Percentiles rank a stretch among this genome's conserved stretches.
Evolutionary conservation across 2,797 vertebrate species (phyloP).

Genomic region (Dicrostonyx torquatus): DNA sequence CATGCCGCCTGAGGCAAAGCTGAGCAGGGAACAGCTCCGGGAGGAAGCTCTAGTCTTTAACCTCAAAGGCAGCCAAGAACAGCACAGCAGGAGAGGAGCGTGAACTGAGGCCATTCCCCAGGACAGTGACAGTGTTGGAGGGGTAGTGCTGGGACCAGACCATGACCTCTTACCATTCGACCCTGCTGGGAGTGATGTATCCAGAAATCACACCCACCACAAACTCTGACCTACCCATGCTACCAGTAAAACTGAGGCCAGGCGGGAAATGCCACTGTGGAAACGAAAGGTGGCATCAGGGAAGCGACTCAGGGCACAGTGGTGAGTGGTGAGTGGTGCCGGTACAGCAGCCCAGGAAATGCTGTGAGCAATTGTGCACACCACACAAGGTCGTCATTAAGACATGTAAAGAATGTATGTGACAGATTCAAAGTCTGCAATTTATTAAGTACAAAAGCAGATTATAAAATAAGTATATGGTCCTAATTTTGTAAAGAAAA

Average conservation of each 20-base stretch:
- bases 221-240: not conserved
- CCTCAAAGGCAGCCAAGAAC: not conserved
- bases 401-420: slow-evolving; percentile 12
- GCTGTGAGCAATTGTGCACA: too few relatives aligned
- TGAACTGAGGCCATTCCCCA: not conserved
- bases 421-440: not conserved
- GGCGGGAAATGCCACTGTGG: not conserved
- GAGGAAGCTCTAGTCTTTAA: not conserved
- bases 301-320: not conserved
- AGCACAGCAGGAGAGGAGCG: not conserved
- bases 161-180: not conserved
- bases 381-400: not conserved
- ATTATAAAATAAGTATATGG: slow-evolving; percentile 55
- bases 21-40: not conserved
- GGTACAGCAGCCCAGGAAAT: not conserved
- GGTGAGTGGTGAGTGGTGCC: not conserved
- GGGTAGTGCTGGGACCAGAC: not conserved
- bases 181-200: not conserved
- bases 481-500: slow-evolving; percentile 51
- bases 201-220: not conserved
- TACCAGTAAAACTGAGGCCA: not conserved
- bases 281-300: not conserved
- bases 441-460: slow-evolving; percentile 71
- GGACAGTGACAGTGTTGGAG: not conserved
- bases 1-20: not conserved